Evolutionary conservation across 2,888 invertebrate genomes (phyloP).

Genomic region (Steinernema hermaphroditum): DNA sequence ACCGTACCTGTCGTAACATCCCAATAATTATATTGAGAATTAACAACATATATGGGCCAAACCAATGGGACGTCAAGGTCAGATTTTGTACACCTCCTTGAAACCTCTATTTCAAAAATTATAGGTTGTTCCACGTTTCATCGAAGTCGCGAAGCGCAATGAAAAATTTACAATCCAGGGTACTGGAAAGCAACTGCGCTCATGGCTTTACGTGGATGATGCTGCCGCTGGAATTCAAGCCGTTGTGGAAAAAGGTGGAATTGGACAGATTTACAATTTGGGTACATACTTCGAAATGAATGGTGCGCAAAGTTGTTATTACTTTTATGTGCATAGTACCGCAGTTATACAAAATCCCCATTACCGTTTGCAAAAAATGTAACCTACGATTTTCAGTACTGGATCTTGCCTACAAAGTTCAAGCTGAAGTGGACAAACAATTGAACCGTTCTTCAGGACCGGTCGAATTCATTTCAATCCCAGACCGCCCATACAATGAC

Average conservation of each 20-base stretch:
- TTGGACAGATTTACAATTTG: slow-evolving; percentile 63
- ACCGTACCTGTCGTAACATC: slow-evolving; percentile 49
- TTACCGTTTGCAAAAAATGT: no score
- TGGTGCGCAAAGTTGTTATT: no score
- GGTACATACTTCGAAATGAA: slow-evolving; percentile 65
- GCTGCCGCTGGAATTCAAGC: slow-evolving; percentile 60
- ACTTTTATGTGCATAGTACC: no score
- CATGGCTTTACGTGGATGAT: slow-evolving; percentile 65
- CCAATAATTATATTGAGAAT: slow-evolving; percentile 62
- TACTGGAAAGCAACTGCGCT: slow-evolving; percentile 59
- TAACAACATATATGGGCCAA: slow-evolving; percentile 66
- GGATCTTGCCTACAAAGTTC: slow-evolving; percentile 59
- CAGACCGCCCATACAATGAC: slow-evolving; percentile 65
- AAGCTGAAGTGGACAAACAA: slow-evolving; percentile 60
- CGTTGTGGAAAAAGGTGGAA: slow-evolving; percentile 51
- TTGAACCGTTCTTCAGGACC: slow-evolving; percentile 44
- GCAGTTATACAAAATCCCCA: no score
- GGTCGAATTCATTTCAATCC: slow-evolving; percentile 57
- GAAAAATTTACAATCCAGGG: slow-evolving; percentile 64
- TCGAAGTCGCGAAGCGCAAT: slow-evolving; percentile 58
- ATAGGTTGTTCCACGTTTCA: slow-evolving; percentile 62
- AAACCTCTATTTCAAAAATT: background rate
- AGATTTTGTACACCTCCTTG: no score
- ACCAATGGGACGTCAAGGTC: slow-evolving; percentile 65
- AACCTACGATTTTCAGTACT: slow-evolving; percentile 47